phyloP scores from a whole-genome alignment of 2,113 vertebrate species.

The Lonchura striata region DNA sequence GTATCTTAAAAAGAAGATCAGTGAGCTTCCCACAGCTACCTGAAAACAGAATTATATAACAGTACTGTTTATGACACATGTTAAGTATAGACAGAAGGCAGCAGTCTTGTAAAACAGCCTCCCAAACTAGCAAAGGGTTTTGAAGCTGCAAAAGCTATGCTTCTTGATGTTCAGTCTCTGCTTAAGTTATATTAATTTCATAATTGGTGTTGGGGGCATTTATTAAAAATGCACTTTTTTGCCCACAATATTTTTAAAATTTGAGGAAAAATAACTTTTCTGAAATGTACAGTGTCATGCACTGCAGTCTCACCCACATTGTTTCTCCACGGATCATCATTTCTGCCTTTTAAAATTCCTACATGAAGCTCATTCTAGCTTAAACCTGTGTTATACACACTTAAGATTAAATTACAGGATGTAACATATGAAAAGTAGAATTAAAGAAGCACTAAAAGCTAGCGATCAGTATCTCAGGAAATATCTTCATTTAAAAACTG shows the following conservation, averaged over 20 bases:
- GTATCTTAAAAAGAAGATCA: neutral
- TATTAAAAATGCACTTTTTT: neutral
- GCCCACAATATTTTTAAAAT: neutral
- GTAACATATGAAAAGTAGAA: neutral
- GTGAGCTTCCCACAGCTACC: neutral
- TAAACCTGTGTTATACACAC: neutral
- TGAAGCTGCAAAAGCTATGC: neutral
- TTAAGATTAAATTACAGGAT: conserved; percentile 41
- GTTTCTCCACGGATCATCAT: neutral
- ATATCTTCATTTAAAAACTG: neutral
- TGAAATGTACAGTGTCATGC: neutral
- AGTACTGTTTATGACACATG: neutral
- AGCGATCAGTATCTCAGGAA: conserved; percentile 21
- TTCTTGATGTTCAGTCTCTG: neutral
- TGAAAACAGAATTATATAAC: neutral
- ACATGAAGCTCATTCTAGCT: neutral
- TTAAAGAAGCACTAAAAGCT: conserved; percentile 41
- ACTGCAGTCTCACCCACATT: accelerated
- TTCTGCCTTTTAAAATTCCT: conserved; percentile 20
- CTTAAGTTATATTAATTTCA: neutral
- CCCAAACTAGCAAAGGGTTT: neutral
- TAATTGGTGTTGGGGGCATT: neutral
- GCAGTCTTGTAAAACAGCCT: neutral
- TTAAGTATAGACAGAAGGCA: neutral
- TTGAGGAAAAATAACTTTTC: neutral